phyloP scores from a whole-genome alignment of 2,797 vertebrate genomes.

The Pseudochromis fuscus region DNA sequence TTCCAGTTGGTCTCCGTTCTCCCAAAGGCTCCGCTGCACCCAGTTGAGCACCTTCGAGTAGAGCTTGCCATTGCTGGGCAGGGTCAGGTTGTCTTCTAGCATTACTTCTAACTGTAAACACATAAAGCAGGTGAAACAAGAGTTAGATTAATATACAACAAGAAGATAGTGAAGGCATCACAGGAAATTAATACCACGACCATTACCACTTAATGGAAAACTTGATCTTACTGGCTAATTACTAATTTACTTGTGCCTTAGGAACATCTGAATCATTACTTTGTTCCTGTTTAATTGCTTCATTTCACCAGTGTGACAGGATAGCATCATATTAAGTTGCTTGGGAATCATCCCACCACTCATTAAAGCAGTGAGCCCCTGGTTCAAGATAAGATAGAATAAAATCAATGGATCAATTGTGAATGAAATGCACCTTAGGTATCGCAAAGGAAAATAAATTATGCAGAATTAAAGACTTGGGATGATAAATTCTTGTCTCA shows the following conservation, averaged over 20 bases:
- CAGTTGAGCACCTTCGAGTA: constrained; percentile 99
- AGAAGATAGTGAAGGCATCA: background rate
- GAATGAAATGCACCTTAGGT: background rate
- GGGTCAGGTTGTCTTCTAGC: constrained; percentile 95
- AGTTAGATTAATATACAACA: constrained; percentile 3
- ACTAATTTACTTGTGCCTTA: background rate
- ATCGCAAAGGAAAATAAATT: background rate
- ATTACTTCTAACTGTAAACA: constrained; percentile 95
- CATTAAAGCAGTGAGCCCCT: background rate
- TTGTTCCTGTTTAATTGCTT: background rate
- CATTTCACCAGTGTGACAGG: background rate
- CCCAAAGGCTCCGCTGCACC: constrained; percentile 99
- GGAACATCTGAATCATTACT: background rate
- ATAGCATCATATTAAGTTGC: background rate
- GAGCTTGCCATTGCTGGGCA: constrained; percentile 98
- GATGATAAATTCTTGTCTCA: background rate
- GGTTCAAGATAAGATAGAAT: background rate
- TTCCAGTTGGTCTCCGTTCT: constrained; percentile 95
- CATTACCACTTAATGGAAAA: background rate
- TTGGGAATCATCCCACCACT: too few relatives aligned
- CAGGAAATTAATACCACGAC: background rate
- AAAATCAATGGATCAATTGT: background rate
- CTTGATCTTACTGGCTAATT: background rate
- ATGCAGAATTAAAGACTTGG: background rate
- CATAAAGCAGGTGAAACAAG: constrained; percentile 3